Evolutionary conservation across 2,797 vertebrate species (phyloP).

Genomic region (Microctenopoma steveboyesi): DNA sequence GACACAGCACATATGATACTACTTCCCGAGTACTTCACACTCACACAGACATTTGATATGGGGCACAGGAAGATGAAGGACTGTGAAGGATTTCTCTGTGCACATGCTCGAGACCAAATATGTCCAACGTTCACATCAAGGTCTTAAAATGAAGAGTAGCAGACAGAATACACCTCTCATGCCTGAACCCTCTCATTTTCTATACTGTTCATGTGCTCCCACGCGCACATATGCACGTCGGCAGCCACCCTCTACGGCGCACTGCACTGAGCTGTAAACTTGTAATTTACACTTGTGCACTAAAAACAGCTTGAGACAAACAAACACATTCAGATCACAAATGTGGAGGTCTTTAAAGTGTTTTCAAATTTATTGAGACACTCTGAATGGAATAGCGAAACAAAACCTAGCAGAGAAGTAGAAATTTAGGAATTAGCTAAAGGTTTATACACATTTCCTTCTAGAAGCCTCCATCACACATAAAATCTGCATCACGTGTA

Average conservation of each 20-base stretch:
- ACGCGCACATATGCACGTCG: conserved; percentile 50
- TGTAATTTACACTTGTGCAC: conserved; percentile 74
- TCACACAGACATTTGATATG: conserved; percentile 57
- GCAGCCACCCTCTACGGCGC: conserved; percentile 52
- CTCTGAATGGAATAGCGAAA: conserved; percentile 42
- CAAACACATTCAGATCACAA: conserved; percentile 72
- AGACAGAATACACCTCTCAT: conserved; percentile 28
- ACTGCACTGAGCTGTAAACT: conserved; percentile 71
- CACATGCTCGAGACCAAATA: conserved; percentile 25
- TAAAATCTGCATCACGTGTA: conserved; percentile 4
- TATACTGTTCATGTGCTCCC: conserved; percentile 33
- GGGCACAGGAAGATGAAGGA: conserved; percentile 29
- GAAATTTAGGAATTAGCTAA: conserved; percentile 28
- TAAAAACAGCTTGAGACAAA: conserved; percentile 79
- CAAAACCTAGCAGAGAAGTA: conserved; percentile 29
- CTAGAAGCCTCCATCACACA: background rate
- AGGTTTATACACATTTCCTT: conserved; percentile 16
- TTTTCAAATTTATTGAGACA: conserved; percentile 35
- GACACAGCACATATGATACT: conserved; percentile 49
- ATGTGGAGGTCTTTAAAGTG: conserved; percentile 56
- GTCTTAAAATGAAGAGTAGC: conserved; percentile 38
- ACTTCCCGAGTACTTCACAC: conserved; percentile 53
- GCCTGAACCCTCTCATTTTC: conserved; percentile 12
- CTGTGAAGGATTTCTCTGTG: conserved; percentile 19
- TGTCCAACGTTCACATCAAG: conserved; percentile 48